A percentile compares a stretch with the other conserved stretches of the same genome.
Evolutionary conservation across 2,113 vertebrate species (phyloP).

Genomic region (Cololabis saira): DNA sequence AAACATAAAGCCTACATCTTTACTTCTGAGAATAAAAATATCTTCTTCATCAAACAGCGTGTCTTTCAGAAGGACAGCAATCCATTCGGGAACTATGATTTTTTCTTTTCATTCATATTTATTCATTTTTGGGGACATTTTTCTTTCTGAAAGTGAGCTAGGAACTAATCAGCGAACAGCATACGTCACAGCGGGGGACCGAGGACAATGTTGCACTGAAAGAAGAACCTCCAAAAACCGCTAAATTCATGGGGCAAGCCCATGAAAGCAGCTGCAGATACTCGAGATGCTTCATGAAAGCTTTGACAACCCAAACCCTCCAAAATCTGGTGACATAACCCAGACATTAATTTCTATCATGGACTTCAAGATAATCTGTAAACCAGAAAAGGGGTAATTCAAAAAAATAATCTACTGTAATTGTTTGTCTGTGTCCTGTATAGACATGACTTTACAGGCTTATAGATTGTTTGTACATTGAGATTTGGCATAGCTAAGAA

Average conservation of each 20-base stretch:
- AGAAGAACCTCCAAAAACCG: conserved; percentile 16
- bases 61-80: background rate
- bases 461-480: too few relatives aligned
- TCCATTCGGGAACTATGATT: background rate
- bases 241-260: conserved; percentile 17
- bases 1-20: background rate
- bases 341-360: conserved; percentile 23
- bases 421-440: too few relatives aligned
- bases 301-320: conserved; percentile 14
- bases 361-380: conserved; percentile 6
- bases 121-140: too few relatives aligned
- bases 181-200: conserved; percentile 36
- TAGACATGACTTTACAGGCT: too few relatives aligned
- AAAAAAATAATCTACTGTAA: too few relatives aligned
- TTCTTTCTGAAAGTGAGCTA: background rate
- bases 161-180: conserved; percentile 6
- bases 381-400: background rate
- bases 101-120: too few relatives aligned
- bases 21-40: background rate
- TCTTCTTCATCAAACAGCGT: background rate
- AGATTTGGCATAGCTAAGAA: too few relatives aligned
- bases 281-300: conserved; percentile 18
- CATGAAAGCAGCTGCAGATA: conserved; percentile 29
- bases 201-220: conserved; percentile 4
- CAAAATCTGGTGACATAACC: conserved; percentile 6